Base-by-base conservation (phyloP, 2,113 vertebrate species). In the Cyrtonyx montezumae region DNA sequence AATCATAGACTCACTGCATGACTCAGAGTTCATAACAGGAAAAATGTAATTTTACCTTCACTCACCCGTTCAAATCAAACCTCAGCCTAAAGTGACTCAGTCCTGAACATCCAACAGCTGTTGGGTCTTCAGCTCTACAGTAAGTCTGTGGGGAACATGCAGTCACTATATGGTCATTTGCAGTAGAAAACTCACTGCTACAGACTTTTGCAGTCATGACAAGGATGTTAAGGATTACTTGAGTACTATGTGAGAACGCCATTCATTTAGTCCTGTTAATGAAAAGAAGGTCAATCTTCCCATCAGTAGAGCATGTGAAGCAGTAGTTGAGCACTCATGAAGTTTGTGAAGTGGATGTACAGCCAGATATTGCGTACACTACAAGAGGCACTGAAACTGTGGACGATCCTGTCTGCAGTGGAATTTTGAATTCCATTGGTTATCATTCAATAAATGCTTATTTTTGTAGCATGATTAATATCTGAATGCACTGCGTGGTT, bases 1-100 rank as follows among this genome's bases (percentile, higher is more conserved):
- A 85, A 74, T 91, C 76, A 70, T 11, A 79, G 69, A 63, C 79
- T 85, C 46, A 10, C 49, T 79, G 0, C 34, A 13, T 92, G 88
- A 94, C 81, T 96, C 91, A 87, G 70, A 55, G 69, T 4, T 75
- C 3, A 2, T 91, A 78, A 94, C 0, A 3, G 42, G 67, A 92
- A 82, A 32, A 42, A 42, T 62, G 51, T 76, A 82, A 77, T 94
- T 91, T 87, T 79, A 45, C 79, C 32, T 82, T 87, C 84, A 79
- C 43, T 90, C 51, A 74, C 70, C 55, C 18, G 7, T 11, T 82
- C 48, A 82, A 70, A 86, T 71, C 69, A 30, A 84, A 4, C 43
- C 61, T 20, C 65, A 91, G 68, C 68, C 65, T 40, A 0, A 55
- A 84, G 43, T 95, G 92, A 88, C 69, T 92, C 93, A 92, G 61